These are phyloP conservation scores for Acleris cristana DNA, from an alignment of 2,888 invertebrate species.

Conservation along the genomic window DNA sequence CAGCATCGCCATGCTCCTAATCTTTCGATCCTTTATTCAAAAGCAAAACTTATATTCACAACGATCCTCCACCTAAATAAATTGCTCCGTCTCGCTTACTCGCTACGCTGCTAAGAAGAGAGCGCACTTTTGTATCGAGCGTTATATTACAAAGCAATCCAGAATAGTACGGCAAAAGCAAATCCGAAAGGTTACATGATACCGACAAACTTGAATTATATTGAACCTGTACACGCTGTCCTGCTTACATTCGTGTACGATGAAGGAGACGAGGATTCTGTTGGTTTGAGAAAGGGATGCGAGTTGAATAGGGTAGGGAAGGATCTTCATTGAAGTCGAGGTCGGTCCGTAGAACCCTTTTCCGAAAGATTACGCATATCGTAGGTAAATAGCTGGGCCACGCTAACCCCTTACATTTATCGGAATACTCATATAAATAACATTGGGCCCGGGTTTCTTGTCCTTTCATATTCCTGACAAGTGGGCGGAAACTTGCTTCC, in stretches of 20 bases:
- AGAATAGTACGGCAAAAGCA: conserved; percentile 14
- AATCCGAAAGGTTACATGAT: conserved; percentile 18
- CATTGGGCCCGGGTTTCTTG: conserved; percentile 56
- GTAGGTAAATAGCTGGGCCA: conserved; percentile 59
- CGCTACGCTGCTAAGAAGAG: conserved; percentile 5
- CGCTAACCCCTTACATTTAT: conserved; percentile 65
- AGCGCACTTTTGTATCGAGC: conserved; percentile 7
- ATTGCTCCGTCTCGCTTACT: conserved; percentile 6
- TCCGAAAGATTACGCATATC: conserved; percentile 74
- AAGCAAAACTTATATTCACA: conserved; percentile 23
- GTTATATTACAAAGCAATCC: conserved; percentile 21
- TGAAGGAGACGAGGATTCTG: conserved; percentile 5
- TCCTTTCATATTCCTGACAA: conserved; percentile 54
- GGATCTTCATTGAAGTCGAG: conserved; percentile 43
- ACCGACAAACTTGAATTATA: conserved; percentile 11
- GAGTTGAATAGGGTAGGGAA: conserved; percentile 43
- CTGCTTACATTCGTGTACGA: conserved; percentile 8
- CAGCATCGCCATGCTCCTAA: not conserved
- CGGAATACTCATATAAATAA: conserved; percentile 74
- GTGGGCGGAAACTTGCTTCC: conserved; percentile 16
- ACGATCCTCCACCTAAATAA: conserved; percentile 18
- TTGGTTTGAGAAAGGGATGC: too few relatives aligned
- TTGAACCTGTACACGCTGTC: conserved; percentile 14
- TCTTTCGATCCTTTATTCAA: conserved; percentile 21
- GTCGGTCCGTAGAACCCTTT: conserved; percentile 60